Conservation (phyloP, 1,140 invertebrate genomes). For the Metaphire vulgaris region DNA sequence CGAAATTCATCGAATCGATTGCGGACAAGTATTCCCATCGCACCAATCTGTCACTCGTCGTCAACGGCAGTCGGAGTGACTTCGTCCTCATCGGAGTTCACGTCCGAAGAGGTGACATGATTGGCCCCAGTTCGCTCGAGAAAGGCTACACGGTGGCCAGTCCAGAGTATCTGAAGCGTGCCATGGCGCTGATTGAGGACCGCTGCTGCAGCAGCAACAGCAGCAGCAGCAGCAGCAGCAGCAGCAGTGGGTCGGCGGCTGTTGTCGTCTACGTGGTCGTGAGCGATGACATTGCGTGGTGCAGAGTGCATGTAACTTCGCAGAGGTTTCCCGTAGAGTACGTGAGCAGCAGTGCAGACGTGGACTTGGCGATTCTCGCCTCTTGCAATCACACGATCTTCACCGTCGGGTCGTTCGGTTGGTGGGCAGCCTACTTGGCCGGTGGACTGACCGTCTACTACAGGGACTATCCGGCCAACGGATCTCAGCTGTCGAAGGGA, state of each 20-base stretch:
- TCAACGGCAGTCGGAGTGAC: too few species aligned
- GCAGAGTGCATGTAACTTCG: neutral
- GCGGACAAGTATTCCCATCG: neutral
- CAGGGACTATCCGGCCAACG: neutral
- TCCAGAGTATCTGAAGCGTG: neutral
- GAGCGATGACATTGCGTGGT: conserved; percentile 12
- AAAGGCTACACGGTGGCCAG: neutral
- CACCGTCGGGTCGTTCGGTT: conserved; percentile 41
- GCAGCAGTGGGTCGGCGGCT: too few species aligned
- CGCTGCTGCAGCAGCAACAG: neutral
- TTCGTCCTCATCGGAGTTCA: neutral
- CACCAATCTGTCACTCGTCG: neutral
- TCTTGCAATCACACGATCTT: conserved; percentile 42
- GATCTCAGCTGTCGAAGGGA: neutral
- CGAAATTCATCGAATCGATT: neutral
- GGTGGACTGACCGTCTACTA: conserved; percentile 34
- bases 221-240: too few species aligned
- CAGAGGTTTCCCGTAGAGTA: neutral
- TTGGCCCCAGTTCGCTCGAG: neutral
- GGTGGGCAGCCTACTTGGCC: conserved; percentile 40
- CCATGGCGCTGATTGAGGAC: neutral
- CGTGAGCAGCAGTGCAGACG: conserved; percentile 24
- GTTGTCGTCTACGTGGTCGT: conserved; percentile 4
- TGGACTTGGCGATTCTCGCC: conserved; percentile 39
- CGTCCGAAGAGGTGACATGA: conserved; percentile 10